A percentile compares a stretch with the other conserved stretches of the same genome.
Conservation (phyloP, 2,888 invertebrate genomes). For the Apocheima hispidaria region DNA sequence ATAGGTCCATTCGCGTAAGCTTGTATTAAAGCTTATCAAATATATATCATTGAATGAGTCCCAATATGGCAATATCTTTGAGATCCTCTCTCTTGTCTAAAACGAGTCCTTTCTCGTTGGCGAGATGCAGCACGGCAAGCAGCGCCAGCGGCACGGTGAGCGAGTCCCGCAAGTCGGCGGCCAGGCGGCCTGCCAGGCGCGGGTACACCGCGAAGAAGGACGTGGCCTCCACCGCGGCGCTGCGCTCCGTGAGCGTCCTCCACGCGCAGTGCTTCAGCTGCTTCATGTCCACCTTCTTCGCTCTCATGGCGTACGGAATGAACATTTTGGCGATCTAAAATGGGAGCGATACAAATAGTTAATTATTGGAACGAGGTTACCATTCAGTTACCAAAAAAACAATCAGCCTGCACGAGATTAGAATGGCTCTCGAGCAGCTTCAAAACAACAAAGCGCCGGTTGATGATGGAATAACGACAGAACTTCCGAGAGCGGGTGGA, state of each 20-base stretch:
- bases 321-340: constrained; percentile 89
- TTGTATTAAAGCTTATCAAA: too few species aligned
- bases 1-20: too few species aligned
- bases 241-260: constrained; percentile 83
- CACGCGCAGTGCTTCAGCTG: constrained; percentile 92
- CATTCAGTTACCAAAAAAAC: too few species aligned
- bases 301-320: constrained; percentile 92
- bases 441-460: too few species aligned
- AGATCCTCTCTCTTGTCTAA: constrained; percentile 81
- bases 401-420: too few species aligned
- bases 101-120: constrained; percentile 91
- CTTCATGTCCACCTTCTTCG: constrained; percentile 95
- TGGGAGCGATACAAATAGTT: not conserved
- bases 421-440: too few species aligned
- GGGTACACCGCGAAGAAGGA: constrained; percentile 81
- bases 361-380: too few species aligned
- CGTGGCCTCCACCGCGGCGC: constrained; percentile 71
- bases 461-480: too few species aligned
- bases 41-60: constrained; percentile 59
- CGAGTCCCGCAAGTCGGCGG: constrained; percentile 88
- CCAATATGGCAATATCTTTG: constrained; percentile 82
- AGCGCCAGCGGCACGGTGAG: constrained; percentile 92
- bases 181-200: constrained; percentile 63
- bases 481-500: too few species aligned
- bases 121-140: constrained; percentile 92